Conservation (phyloP, 2,113 vertebrate genomes). For the Pluvialis apricaria region DNA sequence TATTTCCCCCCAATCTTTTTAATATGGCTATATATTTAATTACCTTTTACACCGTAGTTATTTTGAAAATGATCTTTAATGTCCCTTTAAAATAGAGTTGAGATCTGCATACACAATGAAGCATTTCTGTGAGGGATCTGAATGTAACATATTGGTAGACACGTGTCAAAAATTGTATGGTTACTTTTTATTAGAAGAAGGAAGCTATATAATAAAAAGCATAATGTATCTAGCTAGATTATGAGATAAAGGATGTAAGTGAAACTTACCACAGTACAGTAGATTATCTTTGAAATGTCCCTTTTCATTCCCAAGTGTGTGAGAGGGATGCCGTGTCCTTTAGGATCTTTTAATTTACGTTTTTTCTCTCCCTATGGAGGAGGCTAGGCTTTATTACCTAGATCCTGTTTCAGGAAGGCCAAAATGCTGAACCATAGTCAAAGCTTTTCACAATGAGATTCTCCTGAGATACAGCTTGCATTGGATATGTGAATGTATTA, state of each 20-base stretch:
- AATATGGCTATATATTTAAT: neutral
- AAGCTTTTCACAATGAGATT: neutral
- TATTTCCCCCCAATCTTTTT: neutral
- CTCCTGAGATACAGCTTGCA: neutral
- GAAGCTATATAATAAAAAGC: neutral
- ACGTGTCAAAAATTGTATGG: neutral
- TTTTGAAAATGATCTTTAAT: neutral
- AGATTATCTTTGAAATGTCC: neutral
- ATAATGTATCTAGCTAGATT: neutral
- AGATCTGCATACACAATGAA: neutral
- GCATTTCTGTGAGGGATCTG: neutral
- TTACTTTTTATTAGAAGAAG: neutral
- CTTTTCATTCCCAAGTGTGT: neutral
- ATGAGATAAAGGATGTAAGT: neutral
- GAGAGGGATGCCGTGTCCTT: neutral
- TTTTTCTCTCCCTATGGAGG: neutral
- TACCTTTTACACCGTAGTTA: neutral
- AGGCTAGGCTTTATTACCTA: neutral
- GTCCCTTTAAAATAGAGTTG: neutral
- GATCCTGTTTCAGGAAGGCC: neutral
- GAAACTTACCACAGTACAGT: neutral
- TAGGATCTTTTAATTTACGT: neutral
- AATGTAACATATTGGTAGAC: neutral
- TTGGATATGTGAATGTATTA: neutral
- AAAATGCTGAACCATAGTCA: neutral